A percentile compares a stretch with the other conserved stretches of the same genome.
Conservation (phyloP, 1,140 invertebrate species). For the Theocolax elegans region DNA sequence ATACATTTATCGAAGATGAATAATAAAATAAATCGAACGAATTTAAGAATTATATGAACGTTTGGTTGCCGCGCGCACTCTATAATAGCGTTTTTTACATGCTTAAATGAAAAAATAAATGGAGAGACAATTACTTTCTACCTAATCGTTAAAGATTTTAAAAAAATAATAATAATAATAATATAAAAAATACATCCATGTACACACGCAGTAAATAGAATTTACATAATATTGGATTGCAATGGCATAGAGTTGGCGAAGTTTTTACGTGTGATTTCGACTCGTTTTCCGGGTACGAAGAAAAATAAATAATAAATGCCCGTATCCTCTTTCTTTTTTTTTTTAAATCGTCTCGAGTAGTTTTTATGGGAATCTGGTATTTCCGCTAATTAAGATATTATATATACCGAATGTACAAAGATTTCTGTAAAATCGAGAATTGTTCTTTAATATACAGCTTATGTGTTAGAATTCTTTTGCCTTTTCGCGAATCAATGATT, state of each 20-base stretch:
- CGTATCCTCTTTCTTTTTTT: no score
- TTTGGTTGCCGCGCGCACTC: conserved; percentile 28
- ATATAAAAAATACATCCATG: no score
- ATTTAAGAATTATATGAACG: conserved; percentile 10
- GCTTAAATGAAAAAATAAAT: conserved; percentile 10
- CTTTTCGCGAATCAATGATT: no score
- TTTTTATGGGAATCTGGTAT: conserved; percentile 41
- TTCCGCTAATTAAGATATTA: conserved; percentile 18
- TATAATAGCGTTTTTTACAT: conserved; percentile 30
- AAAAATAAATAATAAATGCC: no score
- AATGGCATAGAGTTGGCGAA: no score
- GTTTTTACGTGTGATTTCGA: conserved; percentile 34
- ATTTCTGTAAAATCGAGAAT: conserved; percentile 19
- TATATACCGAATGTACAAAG: conserved; percentile 32
- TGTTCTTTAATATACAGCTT: no score
- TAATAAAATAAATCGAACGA: conserved; percentile 26
- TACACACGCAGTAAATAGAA: no score
- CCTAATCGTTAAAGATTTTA: neutral
- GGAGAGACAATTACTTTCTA: conserved; percentile 18
- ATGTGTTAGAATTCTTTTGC: no score
- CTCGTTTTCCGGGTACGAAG: conserved; percentile 31
- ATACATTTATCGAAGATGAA: no score
- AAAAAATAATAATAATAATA: no score
- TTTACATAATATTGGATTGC: no score
- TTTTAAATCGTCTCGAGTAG: no score